Base-by-base conservation (phyloP, 2,888 invertebrate species). In the Coecobrya sp. region DNA sequence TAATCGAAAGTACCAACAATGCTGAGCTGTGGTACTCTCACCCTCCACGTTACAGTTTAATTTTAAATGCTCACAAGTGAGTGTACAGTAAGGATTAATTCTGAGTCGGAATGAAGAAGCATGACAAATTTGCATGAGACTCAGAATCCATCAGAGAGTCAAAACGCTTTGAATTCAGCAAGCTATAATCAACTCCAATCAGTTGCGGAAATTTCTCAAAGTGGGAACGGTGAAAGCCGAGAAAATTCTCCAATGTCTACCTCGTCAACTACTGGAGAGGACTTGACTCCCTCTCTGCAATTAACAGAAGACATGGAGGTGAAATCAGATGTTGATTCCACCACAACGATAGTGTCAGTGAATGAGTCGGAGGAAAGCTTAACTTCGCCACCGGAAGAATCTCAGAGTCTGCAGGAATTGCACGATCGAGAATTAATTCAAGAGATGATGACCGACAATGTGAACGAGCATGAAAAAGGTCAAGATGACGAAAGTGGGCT, bases 91-190 rank as follows among this genome's bases (percentile, higher is more conserved):
- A 55, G 42, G 25, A 73, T 16, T 49, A 27, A 27, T 49, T 49
- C 22, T 79, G 79, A 52, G 86, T 62, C 90, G 93, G 89, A 89
- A 89, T 89, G 89, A 86, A 49, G 89, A 89, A 89, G 89, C 59
- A 93, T 86, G 89, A 90, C 90, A 87, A 91, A 89, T 68, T 70
- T 86, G 93, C 73, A 84, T 93, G 91, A 93, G 91, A 86, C 90
- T 88, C 86, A 88, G 90, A 93, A 73, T 25, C 88, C 85, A 87
- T 70, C 87, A 79, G 88, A 91, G 85, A 87, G 85, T 92, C 92
- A 84, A 88, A 62, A 82, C 11, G 42, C 16, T n/a, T 86, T 92
- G 8, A 92, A 82, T 42, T 86, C 89, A 82, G 73, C 70, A 52
- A 85, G 27, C 62, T 55, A 59, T 81, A 89, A 27, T 86, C 86